Base-by-base conservation (phyloP, 1,140 invertebrate genomes). In the Dendroctonus valens region DNA sequence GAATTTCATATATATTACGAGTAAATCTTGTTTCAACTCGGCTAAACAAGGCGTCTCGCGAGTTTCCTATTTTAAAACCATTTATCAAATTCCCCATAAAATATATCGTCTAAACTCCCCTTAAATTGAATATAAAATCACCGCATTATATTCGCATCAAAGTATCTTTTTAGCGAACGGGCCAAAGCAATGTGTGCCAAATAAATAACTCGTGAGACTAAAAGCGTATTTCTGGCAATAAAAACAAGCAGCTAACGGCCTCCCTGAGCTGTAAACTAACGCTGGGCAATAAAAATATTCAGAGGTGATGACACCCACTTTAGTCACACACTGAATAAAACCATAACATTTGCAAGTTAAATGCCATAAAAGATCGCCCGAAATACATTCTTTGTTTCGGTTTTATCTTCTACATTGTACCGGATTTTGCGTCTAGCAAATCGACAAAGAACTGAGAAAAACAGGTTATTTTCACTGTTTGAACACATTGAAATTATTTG, bases 281-380 rank as follows among this genome's bases (percentile, higher is more conserved):
- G 65, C 65, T 42, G 60, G 54, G 68, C 71, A 75, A 77, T 77
- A 77, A 78, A 78, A 77, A 78, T 78, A 76, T 77, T 77, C 76
- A 73, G 73, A 78, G 77, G 77, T 78, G 77, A 77, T 75, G 77
- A 78, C 74, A 77, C 74, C 74, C 72, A 72, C 74, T 74, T 71
- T 72, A 73, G 67, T 62, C 72, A 72, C 75, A 63, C 60, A 63
- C 42, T 73, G 73, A 74, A 78, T 76, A 77, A 76, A 77, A 72
- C 75, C 74, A 75, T 76, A 78, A 77, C 74, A 78, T 78, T 78
- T 78, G 77, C 77, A 78, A 78, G 77, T 77, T 77, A 78, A 78
- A 78, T 78, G 76, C 71, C 72, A 78, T 78, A 77, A 78, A 76
- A 71, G 72, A 53, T 63, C 62, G 42, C 51, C 26, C 52, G 72